Percentiles rank a stretch among this genome's conserved stretches.
Evolutionary conservation across 2,888 invertebrate genomes (phyloP).

Genomic region (Margaritifera margaritifera): DNA sequence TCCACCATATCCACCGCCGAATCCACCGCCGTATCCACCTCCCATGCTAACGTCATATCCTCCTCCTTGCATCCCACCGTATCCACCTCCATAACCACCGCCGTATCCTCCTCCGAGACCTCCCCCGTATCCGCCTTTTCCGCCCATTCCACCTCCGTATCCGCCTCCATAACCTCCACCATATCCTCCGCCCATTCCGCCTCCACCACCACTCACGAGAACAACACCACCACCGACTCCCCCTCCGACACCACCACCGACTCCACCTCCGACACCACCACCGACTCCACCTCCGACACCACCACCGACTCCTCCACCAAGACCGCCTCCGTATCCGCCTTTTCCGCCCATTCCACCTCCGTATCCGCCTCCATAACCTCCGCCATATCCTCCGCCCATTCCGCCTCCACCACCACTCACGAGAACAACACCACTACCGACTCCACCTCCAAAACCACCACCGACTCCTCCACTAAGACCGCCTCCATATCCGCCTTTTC

Average conservation of each 20-base stretch:
- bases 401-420: neutral
- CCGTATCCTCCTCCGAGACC: slow-evolving; percentile 3
- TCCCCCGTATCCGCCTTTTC: neutral
- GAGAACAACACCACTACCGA: neutral
- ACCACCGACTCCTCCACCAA: neutral
- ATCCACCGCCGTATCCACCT: neutral
- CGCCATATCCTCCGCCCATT: slow-evolving; percentile 1
- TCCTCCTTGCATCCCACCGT: slow-evolving; percentile 8
- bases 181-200: neutral
- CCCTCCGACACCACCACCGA: neutral
- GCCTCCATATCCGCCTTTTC: slow-evolving; percentile 5
- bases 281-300: neutral
- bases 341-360: neutral
- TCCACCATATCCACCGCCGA: slow-evolving; percentile 8
- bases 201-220: neutral
- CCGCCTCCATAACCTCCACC: slow-evolving; percentile 8
- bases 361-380: neutral
- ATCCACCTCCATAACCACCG: slow-evolving; percentile 3
- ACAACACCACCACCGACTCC: neutral
- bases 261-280: too few species aligned
- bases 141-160: neutral
- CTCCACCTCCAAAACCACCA: neutral
- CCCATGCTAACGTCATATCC: neutral
- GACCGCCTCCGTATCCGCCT: neutral
- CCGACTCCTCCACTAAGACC: neutral